These are phyloP conservation scores for Drosophila pseudotakahashii DNA, from an alignment of 2,888 invertebrate genomes.

Conservation along the genomic window DNA sequence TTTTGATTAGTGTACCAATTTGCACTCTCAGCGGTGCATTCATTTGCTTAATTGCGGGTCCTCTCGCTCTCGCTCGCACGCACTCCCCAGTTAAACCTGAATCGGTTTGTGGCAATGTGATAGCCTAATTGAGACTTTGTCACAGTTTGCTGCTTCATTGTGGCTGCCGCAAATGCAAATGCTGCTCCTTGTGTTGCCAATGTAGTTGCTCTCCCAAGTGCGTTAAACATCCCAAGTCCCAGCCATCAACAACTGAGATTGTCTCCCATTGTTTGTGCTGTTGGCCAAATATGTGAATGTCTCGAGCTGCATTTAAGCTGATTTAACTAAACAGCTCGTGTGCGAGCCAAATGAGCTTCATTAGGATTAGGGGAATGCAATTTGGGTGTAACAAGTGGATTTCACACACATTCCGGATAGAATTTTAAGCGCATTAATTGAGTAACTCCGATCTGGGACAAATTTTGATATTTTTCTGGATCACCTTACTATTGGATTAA, in stretches of 20 bases:
- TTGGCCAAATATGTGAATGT: conserved; percentile 22
- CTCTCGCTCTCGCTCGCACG: conserved; percentile 21
- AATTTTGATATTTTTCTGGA: neutral
- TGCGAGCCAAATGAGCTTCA: conserved; percentile 60
- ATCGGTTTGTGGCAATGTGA: conserved; percentile 55
- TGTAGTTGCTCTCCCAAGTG: conserved; percentile 45
- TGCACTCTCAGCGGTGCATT: conserved; percentile 47
- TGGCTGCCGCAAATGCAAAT: conserved; percentile 17
- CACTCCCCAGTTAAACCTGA: conserved; percentile 4
- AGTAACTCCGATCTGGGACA: neutral
- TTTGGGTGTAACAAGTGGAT: conserved; percentile 39
- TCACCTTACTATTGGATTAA: neutral
- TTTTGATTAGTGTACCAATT: conserved; percentile 2
- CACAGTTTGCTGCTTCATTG: conserved; percentile 63
- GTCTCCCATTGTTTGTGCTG: conserved; percentile 23
- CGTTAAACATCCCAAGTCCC: conserved; percentile 46
- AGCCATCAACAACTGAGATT: conserved; percentile 27
- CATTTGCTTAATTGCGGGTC: conserved; percentile 68
- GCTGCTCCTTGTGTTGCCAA: conserved; percentile 2
- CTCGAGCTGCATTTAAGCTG: conserved; percentile 12
- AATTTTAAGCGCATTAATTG: neutral
- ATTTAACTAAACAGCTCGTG: conserved; percentile 41
- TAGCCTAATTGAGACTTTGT: conserved; percentile 80
- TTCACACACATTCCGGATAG: neutral
- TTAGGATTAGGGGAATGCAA: conserved; percentile 55